Evolutionary conservation across 2,888 invertebrate species (phyloP), one percentile per base, ranked within the genome.

Genomic region (Trimorus sp.): DNA sequence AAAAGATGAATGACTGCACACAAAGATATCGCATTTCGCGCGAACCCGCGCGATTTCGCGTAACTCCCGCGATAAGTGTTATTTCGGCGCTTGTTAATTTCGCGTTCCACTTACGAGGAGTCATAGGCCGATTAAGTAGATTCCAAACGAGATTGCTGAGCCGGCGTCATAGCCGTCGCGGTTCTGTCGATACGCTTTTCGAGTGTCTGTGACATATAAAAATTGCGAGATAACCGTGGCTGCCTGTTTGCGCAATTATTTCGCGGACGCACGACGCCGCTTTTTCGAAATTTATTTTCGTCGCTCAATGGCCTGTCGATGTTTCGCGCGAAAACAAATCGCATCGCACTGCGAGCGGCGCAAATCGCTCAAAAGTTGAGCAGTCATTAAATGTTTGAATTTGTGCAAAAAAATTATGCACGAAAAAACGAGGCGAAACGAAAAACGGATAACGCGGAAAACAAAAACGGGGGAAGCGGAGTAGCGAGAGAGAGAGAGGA

Each of bases 91-190:
- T 73, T 74, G 78, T 83, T 78, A 80, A 83, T 76, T 80, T 83
- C 71, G 78, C 78, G 83, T 80, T 78, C 83, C 68, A 83, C 74
- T 80, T 83, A 75, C 70, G 37, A 63, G 56, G 79, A 83, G 77
- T 83, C 69, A 85, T 86, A 88, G 89, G 87, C 89, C 87, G 89
- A 89, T 90, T 89, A 90, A 88, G 89, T 86, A 89, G 89, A 89
- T 90, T 88, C 89, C 88, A 85, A 80, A 86, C 84, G 87, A 87
- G 89, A 89, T 86, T 84, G 79, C 76, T 80, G 79, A 79, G 54
- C 59, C 62, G 70, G 76, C 74, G 76, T 84, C 77, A 84, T 84
- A 79, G 85, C 78, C 75, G 83, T 37, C 73, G 68, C 77, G 45
- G 69, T 69, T 81, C 71, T 53, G 76, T 73, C 77, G 45, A 73